Evolutionary conservation across 2,888 invertebrate species (phyloP).

Genomic region (Lymantria dispar): DNA sequence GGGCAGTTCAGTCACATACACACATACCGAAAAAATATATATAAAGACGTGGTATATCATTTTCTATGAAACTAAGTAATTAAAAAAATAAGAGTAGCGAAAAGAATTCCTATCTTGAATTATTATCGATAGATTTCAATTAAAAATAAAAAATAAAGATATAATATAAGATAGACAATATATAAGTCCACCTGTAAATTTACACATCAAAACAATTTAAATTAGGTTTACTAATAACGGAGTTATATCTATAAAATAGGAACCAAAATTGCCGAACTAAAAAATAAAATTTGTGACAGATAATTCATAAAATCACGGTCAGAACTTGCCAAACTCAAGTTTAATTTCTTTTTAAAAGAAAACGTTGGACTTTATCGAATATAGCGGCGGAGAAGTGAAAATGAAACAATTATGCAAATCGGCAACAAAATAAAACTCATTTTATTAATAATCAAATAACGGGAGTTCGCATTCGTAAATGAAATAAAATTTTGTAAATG

Average conservation of each 20-base stretch:
- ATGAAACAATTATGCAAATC: conserved; percentile 79
- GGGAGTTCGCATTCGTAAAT: conserved; percentile 69
- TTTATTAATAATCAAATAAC: conserved; percentile 79
- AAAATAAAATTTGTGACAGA: conserved; percentile 38
- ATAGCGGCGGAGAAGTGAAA: conserved; percentile 61
- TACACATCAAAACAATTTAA: no score
- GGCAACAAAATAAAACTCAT: conserved; percentile 78
- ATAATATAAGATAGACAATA: no score
- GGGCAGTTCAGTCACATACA: no score
- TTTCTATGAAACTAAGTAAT: no score
- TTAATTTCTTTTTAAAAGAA: conserved; percentile 70
- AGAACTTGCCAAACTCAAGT: conserved; percentile 46
- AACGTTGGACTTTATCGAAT: conserved; percentile 61
- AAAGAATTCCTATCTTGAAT: no score
- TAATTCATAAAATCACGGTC: conserved; percentile 48
- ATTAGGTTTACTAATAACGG: conserved; percentile 8
- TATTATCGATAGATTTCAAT: no score
- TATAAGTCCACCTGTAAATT: conserved; percentile 11
- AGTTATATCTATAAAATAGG: conserved; percentile 22
- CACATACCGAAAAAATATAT: no score
- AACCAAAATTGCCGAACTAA: conserved; percentile 28
- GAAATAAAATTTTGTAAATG: conserved; percentile 78
- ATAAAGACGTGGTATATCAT: no score
- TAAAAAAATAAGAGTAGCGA: no score
- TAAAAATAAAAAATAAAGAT: no score